These are phyloP conservation scores for Sinopyrophorus schimmeli DNA, from an alignment of 2,888 invertebrate species.

Conservation along the genomic window DNA sequence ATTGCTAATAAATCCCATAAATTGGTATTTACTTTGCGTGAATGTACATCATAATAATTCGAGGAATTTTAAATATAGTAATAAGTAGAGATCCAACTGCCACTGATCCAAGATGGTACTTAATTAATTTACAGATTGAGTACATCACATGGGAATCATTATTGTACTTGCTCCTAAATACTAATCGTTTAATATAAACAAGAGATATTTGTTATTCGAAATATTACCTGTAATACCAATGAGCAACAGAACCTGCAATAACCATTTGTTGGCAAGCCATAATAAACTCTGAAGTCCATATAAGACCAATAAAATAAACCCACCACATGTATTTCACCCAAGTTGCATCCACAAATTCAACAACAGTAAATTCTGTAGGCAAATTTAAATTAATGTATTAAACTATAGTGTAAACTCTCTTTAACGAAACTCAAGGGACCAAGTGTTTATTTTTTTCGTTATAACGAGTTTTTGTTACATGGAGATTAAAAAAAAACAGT, in stretches of 20 bases:
- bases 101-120: conserved; percentile 92
- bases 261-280: conserved; percentile 94
- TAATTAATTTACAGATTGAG: conserved; percentile 74
- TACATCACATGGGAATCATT: conserved; percentile 68
- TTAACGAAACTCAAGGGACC: too few relatives aligned
- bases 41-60: conserved; percentile 85
- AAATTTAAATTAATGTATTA: too few relatives aligned
- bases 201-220: neutral
- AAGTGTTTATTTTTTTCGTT: too few relatives aligned
- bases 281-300: conserved; percentile 95
- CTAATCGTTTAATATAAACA: conserved; percentile 10
- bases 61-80: conserved; percentile 88
- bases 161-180: conserved; percentile 67
- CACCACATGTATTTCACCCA: conserved; percentile 94
- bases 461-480: too few relatives aligned
- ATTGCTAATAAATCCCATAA: neutral
- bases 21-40: conserved; percentile 76
- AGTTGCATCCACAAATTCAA: conserved; percentile 75
- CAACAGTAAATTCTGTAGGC: conserved; percentile 62
- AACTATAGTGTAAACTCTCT: too few relatives aligned
- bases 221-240: conserved; percentile 86
- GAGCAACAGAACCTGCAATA: conserved; percentile 88
- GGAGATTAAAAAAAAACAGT: conserved; percentile 23
- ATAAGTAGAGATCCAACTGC: conserved; percentile 94
- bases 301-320: conserved; percentile 85